Conservation (phyloP, 2,888 invertebrate species). For the Choristoneura rosaceana region DNA sequence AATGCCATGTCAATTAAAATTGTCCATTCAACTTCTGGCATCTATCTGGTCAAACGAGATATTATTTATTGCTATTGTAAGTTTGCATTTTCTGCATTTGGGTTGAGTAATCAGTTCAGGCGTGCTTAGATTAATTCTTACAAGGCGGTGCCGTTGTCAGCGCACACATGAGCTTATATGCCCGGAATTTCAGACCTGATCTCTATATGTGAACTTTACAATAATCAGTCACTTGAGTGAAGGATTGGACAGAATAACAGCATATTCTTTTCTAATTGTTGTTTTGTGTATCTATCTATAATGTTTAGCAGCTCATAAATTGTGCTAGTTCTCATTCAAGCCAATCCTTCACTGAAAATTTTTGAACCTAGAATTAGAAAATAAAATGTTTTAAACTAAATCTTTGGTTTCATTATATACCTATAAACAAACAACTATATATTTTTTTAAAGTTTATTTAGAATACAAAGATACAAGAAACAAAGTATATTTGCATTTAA, state of each 20-base stretch:
- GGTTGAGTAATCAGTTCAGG: constrained; percentile 69
- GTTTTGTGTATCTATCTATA: constrained; percentile 47
- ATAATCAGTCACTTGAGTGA: constrained; percentile 64
- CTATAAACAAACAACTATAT: constrained; percentile 42
- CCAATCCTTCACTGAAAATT: constrained; percentile 71
- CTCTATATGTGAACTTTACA: constrained; percentile 81
- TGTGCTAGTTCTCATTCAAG: constrained; percentile 50
- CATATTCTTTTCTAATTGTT: constrained; percentile 47
- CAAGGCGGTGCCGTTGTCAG: constrained; percentile 46
- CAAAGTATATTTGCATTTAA: constrained; percentile 48
- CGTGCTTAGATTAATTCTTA: constrained; percentile 52
- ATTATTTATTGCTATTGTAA: constrained; percentile 79
- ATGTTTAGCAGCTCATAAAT: constrained; percentile 49
- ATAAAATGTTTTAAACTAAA: constrained; percentile 76
- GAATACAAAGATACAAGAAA: constrained; percentile 53
- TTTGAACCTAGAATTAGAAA: constrained; percentile 79
- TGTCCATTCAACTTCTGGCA: constrained; percentile 79
- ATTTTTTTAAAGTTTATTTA: constrained; percentile 54
- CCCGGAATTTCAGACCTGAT: constrained; percentile 72
- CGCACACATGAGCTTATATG: constrained; percentile 69
- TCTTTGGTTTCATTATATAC: constrained; percentile 51
- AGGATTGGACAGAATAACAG: constrained; percentile 65
- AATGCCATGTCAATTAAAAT: constrained; percentile 83
- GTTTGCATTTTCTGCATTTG: constrained; percentile 77
- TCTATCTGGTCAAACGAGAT: constrained; percentile 78